Percentiles rank a stretch among this genome's conserved stretches.
Evolutionary conservation across 1,140 invertebrate species (phyloP).

Genomic region (Orchesella cincta): DNA sequence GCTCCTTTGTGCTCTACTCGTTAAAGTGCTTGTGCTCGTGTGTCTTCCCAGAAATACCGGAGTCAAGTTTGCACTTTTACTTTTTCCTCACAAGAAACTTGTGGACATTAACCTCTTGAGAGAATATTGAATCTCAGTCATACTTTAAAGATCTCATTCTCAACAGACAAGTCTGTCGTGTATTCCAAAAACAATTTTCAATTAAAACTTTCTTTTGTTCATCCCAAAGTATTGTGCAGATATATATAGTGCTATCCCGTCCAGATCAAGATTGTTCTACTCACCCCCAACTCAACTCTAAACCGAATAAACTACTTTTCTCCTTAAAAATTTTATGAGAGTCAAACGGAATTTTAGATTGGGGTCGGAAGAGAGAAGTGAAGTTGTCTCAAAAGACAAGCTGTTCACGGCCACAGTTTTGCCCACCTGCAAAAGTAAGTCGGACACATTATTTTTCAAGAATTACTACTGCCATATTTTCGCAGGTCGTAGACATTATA

Average conservation of each 20-base stretch:
- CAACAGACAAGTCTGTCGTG: too few relatives aligned
- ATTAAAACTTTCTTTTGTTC: neutral
- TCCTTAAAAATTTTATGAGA: slow-evolving; percentile 12
- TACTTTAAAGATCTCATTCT: neutral
- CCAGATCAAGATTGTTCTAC: neutral
- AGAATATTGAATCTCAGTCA: too few relatives aligned
- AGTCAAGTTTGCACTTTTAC: neutral
- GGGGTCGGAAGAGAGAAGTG: slow-evolving; percentile 6
- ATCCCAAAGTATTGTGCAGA: neutral
- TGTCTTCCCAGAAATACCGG: too few relatives aligned
- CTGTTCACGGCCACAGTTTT: neutral
- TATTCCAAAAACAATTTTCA: too few relatives aligned
- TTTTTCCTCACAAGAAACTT: neutral
- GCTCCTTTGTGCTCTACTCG: neutral
- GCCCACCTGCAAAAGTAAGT: neutral
- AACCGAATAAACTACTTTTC: too few relatives aligned
- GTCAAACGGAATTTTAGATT: neutral
- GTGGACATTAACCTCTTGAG: neutral
- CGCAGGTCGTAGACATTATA: too few relatives aligned
- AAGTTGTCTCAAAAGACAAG: slow-evolving; percentile 19
- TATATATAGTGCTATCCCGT: neutral
- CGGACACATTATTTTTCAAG: neutral
- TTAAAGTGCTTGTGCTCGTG: too few relatives aligned
- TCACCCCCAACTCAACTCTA: neutral
- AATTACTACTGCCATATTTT: too few relatives aligned